These are phyloP conservation scores for Ptiloglossa arizonensis DNA, from an alignment of 1,140 invertebrate genomes.

Conservation along the genomic window DNA sequence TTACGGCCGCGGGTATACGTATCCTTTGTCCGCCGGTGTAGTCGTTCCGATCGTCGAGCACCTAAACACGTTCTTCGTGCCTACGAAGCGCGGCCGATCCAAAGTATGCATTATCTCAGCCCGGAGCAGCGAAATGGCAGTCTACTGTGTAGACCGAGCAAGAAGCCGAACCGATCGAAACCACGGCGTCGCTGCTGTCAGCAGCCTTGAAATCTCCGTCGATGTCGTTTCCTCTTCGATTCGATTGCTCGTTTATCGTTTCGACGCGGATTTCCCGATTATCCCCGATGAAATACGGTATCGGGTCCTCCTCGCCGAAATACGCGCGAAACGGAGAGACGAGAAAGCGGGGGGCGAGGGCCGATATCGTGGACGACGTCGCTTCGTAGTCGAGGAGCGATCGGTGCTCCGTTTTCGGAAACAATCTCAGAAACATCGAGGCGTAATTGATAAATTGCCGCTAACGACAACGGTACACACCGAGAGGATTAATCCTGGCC, in stretches of 20 bases:
- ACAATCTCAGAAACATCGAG: conserved; percentile 29
- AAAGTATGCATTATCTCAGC: conserved; percentile 63
- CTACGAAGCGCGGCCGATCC: conserved; percentile 54
- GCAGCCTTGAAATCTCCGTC: conserved; percentile 12
- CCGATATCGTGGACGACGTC: no score
- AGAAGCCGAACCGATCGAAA: conserved; percentile 32
- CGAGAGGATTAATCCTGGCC: conserved; percentile 71
- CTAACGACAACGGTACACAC: conserved; percentile 32
- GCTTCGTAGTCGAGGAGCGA: background rate
- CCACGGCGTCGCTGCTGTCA: conserved; percentile 12
- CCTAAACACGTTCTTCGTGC: conserved; percentile 65
- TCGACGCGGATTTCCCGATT: background rate
- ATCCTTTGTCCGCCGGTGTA: conserved; percentile 62
- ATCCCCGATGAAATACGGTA: background rate
- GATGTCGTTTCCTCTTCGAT: background rate
- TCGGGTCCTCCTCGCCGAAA: no score
- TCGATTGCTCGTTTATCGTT: no score
- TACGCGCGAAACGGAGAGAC: no score
- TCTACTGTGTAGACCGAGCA: conserved; percentile 14
- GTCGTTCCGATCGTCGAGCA: conserved; percentile 63
- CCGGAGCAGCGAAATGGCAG: conserved; percentile 41
- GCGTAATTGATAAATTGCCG: conserved; percentile 56
- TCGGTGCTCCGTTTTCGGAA: background rate
- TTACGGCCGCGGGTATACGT: conserved; percentile 44
- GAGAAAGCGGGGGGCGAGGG: no score